phyloP scores from a whole-genome alignment of 1,140 invertebrate genomes.

The Aradophagus sp. region DNA sequence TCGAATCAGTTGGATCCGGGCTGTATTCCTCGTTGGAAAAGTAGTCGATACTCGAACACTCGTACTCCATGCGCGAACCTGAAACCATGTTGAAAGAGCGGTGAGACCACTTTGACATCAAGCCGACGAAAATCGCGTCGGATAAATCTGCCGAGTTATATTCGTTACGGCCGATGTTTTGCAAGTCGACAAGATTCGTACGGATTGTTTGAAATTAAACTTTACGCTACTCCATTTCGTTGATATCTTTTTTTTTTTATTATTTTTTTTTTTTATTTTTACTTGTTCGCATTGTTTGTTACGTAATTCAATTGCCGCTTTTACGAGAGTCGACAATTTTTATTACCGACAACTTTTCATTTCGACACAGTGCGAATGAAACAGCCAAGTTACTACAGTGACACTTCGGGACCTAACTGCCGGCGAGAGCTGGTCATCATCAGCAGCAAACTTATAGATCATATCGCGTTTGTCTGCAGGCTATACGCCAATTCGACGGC shows the following conservation, averaged over 20 bases:
- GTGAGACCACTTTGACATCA: constrained; percentile 24
- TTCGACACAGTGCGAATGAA: not conserved
- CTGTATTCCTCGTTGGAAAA: constrained; percentile 88
- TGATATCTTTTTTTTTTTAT: too few relatives aligned
- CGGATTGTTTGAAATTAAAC: too few relatives aligned
- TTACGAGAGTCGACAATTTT: too few relatives aligned
- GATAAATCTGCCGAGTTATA: constrained; percentile 6
- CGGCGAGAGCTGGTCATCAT: constrained; percentile 12
- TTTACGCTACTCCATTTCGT: too few relatives aligned
- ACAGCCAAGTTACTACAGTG: not conserved
- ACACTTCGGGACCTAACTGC: constrained; percentile 13
- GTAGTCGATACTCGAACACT: constrained; percentile 89
- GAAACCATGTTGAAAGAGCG: constrained; percentile 44
- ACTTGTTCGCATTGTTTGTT: too few relatives aligned
- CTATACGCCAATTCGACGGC: constrained; percentile 15
- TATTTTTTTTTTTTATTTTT: too few relatives aligned
- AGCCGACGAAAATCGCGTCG: constrained; percentile 6
- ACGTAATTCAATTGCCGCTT: too few relatives aligned
- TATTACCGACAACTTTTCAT: too few relatives aligned
- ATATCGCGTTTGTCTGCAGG: constrained; percentile 16
- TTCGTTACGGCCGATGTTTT: too few relatives aligned
- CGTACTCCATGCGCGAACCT: constrained; percentile 71
- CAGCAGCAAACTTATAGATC: constrained; percentile 22
- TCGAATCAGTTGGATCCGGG: constrained; percentile 89
- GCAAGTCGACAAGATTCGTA: too few relatives aligned